Conservation (phyloP, 2,113 vertebrate genomes). For the Microtus ochrogaster region DNA sequence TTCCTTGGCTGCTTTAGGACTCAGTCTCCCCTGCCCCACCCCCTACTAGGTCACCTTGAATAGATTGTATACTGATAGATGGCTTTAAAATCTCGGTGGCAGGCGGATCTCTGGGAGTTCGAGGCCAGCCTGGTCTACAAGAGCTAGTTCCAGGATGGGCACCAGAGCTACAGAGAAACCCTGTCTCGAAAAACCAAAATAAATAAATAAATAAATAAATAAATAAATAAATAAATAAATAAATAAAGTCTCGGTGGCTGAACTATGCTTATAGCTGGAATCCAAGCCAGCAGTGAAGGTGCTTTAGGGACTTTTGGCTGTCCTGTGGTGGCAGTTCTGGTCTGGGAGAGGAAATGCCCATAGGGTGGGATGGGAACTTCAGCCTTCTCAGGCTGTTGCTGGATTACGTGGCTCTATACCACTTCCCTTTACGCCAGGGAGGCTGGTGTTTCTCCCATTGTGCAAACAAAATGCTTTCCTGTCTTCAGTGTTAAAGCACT, state of each 20-base stretch:
- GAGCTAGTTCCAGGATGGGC: too few relatives aligned
- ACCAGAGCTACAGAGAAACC: too few relatives aligned
- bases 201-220: too few relatives aligned
- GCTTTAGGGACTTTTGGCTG: neutral
- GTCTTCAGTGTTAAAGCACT: neutral
- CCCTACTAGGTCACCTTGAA: neutral
- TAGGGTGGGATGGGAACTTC: neutral
- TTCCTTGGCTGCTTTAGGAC: neutral
- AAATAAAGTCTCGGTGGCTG: neutral
- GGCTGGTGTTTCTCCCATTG: neutral
- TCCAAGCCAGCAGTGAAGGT: neutral
- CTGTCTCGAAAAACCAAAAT: too few relatives aligned
- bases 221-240: too few relatives aligned
- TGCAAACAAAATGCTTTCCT: conserved; percentile 1
- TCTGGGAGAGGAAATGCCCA: conserved; percentile 31
- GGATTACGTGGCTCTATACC: neutral
- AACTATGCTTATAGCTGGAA: neutral
- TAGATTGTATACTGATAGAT: too few relatives aligned
- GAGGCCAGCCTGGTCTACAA: too few relatives aligned
- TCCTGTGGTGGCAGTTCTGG: neutral
- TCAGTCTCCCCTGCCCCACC: neutral
- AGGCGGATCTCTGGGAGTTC: too few relatives aligned
- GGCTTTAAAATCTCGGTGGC: neutral
- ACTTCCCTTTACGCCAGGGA: neutral
- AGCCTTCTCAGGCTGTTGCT: neutral